phyloP scores from a whole-genome alignment of 2,113 vertebrate genomes.

The Lophius piscatorius region DNA sequence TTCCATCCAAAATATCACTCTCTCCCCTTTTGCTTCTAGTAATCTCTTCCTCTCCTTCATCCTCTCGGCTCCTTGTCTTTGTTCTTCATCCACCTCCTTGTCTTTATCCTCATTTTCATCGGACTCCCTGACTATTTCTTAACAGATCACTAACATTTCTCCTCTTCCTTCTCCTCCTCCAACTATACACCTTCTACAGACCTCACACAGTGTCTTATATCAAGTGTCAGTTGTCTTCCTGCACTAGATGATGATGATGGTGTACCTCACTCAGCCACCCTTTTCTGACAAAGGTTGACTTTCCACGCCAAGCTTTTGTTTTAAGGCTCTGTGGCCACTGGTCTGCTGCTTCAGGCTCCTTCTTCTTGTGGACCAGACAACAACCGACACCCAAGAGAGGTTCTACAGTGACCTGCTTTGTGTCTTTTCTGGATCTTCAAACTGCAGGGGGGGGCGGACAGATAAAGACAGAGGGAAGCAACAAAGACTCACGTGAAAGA shows the following conservation, averaged over 20 bases:
- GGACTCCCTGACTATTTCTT: not conserved
- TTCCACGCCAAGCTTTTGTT: conserved; percentile 50
- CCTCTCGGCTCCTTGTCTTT: not conserved
- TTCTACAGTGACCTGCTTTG: conserved; percentile 75
- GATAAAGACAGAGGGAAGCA: conserved; percentile 57
- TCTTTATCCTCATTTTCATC: not conserved
- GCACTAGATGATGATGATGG: conserved; percentile 14
- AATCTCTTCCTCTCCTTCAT: not conserved
- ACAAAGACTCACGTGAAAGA: conserved; percentile 77
- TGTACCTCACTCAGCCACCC: conserved; percentile 23
- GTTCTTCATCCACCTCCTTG: not conserved
- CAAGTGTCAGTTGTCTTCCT: conserved; percentile 5
- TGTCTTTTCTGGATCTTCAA: conserved; percentile 81
- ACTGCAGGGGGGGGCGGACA: conserved; percentile 36
- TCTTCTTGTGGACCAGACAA: conserved; percentile 59
- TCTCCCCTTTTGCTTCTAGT: not conserved
- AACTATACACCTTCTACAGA: conserved; percentile 1
- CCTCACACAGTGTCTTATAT: not conserved
- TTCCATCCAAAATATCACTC: too few species aligned
- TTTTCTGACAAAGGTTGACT: conserved; percentile 25
- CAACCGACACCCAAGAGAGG: conserved; percentile 72
- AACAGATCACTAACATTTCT: too few species aligned
- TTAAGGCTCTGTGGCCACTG: conserved; percentile 67
- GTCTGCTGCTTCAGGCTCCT: conserved; percentile 51
- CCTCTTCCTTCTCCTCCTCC: conserved; percentile 1